These are phyloP conservation scores for Copidosoma floridanum DNA, from an alignment of 1,140 invertebrate species.

Conservation along the genomic window DNA sequence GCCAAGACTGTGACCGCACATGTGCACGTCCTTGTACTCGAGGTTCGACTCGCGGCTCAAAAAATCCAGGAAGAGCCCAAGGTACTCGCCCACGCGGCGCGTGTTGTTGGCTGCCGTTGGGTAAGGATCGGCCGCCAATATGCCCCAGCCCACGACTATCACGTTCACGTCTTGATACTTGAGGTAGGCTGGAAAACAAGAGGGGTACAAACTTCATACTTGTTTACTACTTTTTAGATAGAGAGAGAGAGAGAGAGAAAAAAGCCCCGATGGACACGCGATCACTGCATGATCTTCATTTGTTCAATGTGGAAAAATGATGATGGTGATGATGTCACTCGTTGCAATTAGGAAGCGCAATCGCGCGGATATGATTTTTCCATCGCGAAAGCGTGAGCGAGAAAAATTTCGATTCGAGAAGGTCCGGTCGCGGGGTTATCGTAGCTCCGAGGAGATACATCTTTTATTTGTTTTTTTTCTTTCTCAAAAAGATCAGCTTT, in stretches of 20 bases:
- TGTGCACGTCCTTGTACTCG: slow-evolving; percentile 61
- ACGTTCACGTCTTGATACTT: slow-evolving; percentile 61
- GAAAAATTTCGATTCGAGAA: slow-evolving; percentile 22
- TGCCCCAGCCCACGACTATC: slow-evolving; percentile 66
- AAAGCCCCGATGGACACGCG: too few relatives aligned
- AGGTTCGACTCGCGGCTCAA: slow-evolving; percentile 46
- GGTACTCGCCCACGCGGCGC: slow-evolving; percentile 44
- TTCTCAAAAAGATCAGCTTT: too few relatives aligned
- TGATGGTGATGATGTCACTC: neutral
- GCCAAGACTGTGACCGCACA: slow-evolving; percentile 82
- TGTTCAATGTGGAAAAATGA: too few relatives aligned
- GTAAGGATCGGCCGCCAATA: slow-evolving; percentile 55
- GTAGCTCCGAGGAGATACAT: slow-evolving; percentile 24
- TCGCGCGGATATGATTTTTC: slow-evolving; percentile 14
- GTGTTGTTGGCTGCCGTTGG: slow-evolving; percentile 45
- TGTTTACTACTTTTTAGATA: neutral
- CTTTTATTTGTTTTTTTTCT: slow-evolving; percentile 17
- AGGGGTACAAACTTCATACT: too few relatives aligned
- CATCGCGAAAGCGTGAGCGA: slow-evolving; percentile 10
- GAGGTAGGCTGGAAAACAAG: slow-evolving; percentile 56
- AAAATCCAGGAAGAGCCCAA: slow-evolving; percentile 46
- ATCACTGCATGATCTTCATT: too few relatives aligned
- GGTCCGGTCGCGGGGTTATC: slow-evolving; percentile 23
- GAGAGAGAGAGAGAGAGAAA: too few relatives aligned
- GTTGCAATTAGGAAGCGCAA: slow-evolving; percentile 13